A percentile compares a stretch with the other conserved stretches of the same genome.
These are phyloP conservation scores for Agrotis puta DNA, from an alignment of 2,888 invertebrate species.

Conservation along the genomic window DNA sequence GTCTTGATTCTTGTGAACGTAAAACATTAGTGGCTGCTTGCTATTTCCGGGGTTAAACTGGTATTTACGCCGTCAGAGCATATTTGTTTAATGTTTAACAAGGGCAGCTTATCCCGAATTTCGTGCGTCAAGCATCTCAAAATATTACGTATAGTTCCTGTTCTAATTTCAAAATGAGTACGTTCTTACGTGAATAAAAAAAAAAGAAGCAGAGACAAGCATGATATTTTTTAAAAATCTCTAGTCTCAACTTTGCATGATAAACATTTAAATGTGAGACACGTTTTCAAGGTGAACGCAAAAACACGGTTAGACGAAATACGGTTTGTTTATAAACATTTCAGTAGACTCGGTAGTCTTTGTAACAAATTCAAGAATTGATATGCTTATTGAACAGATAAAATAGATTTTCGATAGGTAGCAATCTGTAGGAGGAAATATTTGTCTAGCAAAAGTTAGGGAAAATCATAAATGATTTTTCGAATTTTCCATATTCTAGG, in stretches of 20 bases:
- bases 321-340: conserved; percentile 32
- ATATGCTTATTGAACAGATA: not conserved
- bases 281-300: conserved; percentile 22
- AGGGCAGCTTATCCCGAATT: conserved; percentile 41
- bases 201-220: not conserved
- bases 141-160: conserved; percentile 1
- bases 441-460: not conserved
- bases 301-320: conserved; percentile 26
- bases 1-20: conserved; percentile 45
- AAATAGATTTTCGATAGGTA: not conserved
- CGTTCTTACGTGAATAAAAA: not conserved
- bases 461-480: conserved; percentile 1
- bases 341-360: conserved; percentile 13
- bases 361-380: not conserved
- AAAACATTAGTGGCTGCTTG: conserved; percentile 58
- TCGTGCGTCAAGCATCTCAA: not conserved
- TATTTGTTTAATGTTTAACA: conserved; percentile 57
- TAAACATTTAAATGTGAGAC: conserved; percentile 15
- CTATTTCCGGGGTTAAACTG: conserved; percentile 65
- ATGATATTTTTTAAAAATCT: not conserved
- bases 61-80: conserved; percentile 43
- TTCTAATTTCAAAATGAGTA: conserved; percentile 27
- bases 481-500: not conserved
- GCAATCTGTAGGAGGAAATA: not conserved
- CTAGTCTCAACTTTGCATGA: not conserved